These are phyloP conservation scores for Peromyscus polionotus DNA, from an alignment of 2,113 vertebrate genomes.

Conservation along the genomic window DNA sequence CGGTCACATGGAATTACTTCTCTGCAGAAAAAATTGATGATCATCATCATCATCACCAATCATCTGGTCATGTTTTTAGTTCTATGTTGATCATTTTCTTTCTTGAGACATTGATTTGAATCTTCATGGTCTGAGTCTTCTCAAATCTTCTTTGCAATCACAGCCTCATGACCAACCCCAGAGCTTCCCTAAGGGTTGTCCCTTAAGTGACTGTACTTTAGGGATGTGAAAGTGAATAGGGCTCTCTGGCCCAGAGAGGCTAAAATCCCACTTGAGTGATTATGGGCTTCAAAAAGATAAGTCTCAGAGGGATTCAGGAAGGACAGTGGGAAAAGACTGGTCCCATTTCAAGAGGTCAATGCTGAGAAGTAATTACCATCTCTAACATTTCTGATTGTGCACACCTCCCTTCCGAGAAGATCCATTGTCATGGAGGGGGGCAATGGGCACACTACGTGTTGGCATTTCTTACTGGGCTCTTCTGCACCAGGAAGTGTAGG, in stretches of 20 bases:
- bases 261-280: background rate
- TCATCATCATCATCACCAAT: background rate
- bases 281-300: background rate
- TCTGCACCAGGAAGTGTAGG: background rate
- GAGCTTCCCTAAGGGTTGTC: background rate
- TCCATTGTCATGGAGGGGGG: background rate
- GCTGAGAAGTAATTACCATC: background rate
- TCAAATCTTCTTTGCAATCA: background rate
- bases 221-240: background rate
- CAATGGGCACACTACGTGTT: background rate
- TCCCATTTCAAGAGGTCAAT: background rate
- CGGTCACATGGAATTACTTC: background rate
- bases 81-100: background rate
- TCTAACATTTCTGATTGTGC: background rate
- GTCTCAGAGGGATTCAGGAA: background rate
- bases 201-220: background rate
- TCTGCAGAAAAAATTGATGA: background rate
- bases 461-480: background rate
- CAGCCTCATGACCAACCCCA: background rate
- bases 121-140: background rate
- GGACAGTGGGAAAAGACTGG: background rate
- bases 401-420: background rate
- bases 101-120: constrained; percentile 2
- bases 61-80: background rate
- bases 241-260: background rate